Evolutionary conservation across 1,140 invertebrate species (phyloP).

Genomic region (Bombus impatiens): DNA sequence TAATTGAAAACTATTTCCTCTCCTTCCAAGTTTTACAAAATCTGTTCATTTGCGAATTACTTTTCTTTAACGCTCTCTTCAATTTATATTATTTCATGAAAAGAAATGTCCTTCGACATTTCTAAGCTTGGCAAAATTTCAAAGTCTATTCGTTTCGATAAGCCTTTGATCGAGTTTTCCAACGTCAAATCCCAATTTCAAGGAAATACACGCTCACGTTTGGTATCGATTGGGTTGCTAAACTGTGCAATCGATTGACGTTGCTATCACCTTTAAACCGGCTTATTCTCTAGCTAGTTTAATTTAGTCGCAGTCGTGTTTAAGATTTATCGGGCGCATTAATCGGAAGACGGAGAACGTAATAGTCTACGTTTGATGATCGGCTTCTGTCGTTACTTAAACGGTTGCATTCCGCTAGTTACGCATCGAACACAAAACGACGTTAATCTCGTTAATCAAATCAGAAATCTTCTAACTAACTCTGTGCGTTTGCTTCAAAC

Average conservation of each 20-base stretch:
- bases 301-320: background rate
- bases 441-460: background rate
- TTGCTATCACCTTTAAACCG: background rate
- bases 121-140: background rate
- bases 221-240: background rate
- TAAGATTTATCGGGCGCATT: conserved; percentile 31
- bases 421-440: background rate
- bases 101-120: too few relatives aligned
- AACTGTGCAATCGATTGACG: background rate
- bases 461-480: background rate
- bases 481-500: background rate
- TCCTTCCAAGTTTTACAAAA: background rate
- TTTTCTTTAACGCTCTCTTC: too few relatives aligned
- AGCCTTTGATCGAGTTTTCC: background rate
- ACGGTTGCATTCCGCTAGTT: background rate
- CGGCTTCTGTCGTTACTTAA: background rate
- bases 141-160: background rate
- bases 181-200: background rate
- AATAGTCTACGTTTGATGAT: background rate
- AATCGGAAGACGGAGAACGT: background rate
- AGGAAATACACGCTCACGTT: background rate
- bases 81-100: too few relatives aligned
- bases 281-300: background rate
- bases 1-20: background rate
- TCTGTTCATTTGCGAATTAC: background rate